phyloP scores from a whole-genome alignment of 2,888 invertebrate species.

The Ornithoptera alexandrae region DNA sequence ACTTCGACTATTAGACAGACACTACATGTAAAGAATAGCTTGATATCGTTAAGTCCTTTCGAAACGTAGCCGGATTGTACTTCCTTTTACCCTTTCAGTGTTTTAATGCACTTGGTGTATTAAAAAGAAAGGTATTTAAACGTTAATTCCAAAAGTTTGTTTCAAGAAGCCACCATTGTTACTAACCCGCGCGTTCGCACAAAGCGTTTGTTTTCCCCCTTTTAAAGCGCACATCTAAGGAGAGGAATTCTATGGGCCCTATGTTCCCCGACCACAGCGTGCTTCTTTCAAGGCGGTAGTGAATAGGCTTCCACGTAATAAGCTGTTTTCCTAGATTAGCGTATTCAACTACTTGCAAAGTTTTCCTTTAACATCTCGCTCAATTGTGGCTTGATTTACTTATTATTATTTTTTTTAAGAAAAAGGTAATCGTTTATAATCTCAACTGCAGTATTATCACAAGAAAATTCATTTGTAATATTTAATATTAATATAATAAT shows the following conservation, averaged over 20 bases:
- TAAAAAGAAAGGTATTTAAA: constrained; percentile 31
- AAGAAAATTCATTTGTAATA: too few species aligned
- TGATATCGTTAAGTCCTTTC: not conserved
- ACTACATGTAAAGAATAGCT: not conserved
- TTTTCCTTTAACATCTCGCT: constrained; percentile 24
- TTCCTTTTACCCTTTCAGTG: not conserved
- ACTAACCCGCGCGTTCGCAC: constrained; percentile 23
- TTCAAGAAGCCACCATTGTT: constrained; percentile 36
- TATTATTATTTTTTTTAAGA: not conserved
- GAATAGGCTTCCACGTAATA: constrained; percentile 28
- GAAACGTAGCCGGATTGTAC: not conserved
- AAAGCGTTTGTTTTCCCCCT: constrained; percentile 30
- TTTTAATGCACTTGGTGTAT: not conserved
- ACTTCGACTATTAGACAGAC: too few species aligned
- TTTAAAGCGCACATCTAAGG: constrained; percentile 30
- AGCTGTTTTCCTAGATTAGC: constrained; percentile 31
- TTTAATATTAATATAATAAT: too few species aligned
- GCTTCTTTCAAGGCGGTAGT: constrained; percentile 28
- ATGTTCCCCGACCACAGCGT: constrained; percentile 27
- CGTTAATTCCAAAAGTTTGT: constrained; percentile 35
- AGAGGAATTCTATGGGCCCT: constrained; percentile 28
- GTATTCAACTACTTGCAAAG: constrained; percentile 25
- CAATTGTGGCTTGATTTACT: constrained; percentile 9
- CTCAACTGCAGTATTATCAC: not conserved
- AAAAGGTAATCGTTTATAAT: not conserved